phyloP scores from a whole-genome alignment of 2,797 vertebrate genomes.

The Dryobates pubescens region DNA sequence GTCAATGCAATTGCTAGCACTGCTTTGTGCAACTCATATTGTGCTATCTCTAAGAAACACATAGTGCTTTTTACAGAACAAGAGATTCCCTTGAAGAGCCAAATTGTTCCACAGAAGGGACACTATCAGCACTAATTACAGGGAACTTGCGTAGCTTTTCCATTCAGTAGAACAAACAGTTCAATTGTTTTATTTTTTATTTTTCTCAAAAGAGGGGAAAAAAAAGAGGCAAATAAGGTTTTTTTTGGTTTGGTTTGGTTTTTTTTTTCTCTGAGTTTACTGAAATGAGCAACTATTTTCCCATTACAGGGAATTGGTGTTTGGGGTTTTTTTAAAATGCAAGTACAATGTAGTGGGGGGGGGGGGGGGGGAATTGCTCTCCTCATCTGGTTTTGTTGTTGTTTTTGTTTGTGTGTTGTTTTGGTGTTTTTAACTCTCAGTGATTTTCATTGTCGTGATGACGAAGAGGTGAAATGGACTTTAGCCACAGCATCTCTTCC shows the following conservation, averaged over 20 bases:
- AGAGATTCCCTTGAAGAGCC: background rate
- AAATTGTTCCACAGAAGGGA: background rate
- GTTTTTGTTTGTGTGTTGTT: too few species aligned
- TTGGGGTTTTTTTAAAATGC: background rate
- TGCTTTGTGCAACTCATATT: background rate
- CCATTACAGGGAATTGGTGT: background rate
- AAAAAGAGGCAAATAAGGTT: background rate
- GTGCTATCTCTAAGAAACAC: conserved; percentile 17
- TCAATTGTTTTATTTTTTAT: background rate
- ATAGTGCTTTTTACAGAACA: background rate
- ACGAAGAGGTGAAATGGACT: background rate
- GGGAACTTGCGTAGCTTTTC: background rate
- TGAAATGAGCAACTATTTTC: background rate
- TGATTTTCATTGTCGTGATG: background rate
- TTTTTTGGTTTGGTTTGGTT: too few species aligned
- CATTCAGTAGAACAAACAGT: background rate
- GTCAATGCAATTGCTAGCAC: background rate
- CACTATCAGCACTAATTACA: background rate
- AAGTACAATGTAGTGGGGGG: background rate
- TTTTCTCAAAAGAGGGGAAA: background rate
- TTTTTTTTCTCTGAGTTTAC: background rate
- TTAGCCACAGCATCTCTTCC: background rate
- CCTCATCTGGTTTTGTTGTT: background rate
- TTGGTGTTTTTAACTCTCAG: background rate
- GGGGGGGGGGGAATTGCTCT: background rate